Conservation (phyloP, 2,888 invertebrate genomes). For the Parapristionchus giblindavisi region DNA sequence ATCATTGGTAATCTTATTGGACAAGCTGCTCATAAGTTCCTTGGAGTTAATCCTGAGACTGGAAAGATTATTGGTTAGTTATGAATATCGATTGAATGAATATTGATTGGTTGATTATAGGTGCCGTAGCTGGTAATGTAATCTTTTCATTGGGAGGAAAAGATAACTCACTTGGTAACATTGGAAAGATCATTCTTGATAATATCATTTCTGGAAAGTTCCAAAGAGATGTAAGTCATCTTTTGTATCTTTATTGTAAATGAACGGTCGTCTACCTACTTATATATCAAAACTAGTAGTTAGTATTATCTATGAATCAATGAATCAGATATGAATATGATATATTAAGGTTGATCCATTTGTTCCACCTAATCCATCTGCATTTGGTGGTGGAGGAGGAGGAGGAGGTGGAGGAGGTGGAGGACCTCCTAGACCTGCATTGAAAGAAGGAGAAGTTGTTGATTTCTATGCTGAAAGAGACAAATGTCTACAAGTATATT, state of each 20-base stretch:
- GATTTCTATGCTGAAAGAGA: conserved; percentile 79
- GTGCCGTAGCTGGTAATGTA: conserved; percentile 69
- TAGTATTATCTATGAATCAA: not conserved
- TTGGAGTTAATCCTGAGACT: conserved; percentile 68
- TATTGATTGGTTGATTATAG: conserved; percentile 34
- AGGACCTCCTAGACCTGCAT: conserved; percentile 52
- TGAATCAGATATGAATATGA: not conserved
- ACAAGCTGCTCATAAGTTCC: conserved; percentile 68
- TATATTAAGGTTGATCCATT: conserved; percentile 58
- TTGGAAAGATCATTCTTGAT: conserved; percentile 69
- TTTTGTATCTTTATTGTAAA: not conserved
- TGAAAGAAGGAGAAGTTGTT: conserved; percentile 63
- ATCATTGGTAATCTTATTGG: conserved; percentile 68
- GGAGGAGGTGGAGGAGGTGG: conserved; percentile 39
- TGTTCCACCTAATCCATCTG: conserved; percentile 52
- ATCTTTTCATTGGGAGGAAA: conserved; percentile 69
- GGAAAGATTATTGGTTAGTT: conserved; percentile 57
- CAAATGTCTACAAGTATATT: conserved; percentile 75
- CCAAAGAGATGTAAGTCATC: conserved; percentile 59
- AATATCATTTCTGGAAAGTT: conserved; percentile 70
- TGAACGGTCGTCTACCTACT: conserved; percentile 47
- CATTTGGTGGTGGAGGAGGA: conserved; percentile 36
- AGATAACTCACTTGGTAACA: conserved; percentile 67
- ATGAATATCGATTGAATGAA: not conserved
- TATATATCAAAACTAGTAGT: not conserved